Evolutionary conservation across 2,888 invertebrate species (phyloP).

Genomic region (Fissipunctia ypsillon): DNA sequence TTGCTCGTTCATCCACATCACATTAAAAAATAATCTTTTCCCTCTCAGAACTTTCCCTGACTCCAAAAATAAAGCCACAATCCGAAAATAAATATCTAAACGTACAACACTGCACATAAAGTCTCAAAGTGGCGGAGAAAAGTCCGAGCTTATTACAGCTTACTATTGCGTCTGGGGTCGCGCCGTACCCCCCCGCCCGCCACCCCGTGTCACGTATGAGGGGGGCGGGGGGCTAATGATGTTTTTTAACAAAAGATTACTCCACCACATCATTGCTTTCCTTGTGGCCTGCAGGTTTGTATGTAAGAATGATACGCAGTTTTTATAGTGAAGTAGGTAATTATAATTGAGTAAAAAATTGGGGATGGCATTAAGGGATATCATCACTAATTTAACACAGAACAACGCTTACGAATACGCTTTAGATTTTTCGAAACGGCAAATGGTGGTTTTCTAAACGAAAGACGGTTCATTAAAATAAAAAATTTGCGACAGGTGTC

Average conservation of each 20-base stretch:
- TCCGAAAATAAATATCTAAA: slow-evolving; percentile 62
- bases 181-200: slow-evolving; percentile 26
- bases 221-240: slow-evolving; percentile 64
- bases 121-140: slow-evolving; percentile 64
- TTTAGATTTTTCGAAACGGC: too few species aligned
- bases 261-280: slow-evolving; percentile 65
- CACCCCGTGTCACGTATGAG: slow-evolving; percentile 67
- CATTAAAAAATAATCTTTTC: slow-evolving; percentile 37
- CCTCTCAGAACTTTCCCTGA: slow-evolving; percentile 44
- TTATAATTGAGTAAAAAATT: slow-evolving; percentile 14
- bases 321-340: slow-evolving; percentile 27
- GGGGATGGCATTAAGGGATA: neutral
- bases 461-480: too few species aligned
- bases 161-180: slow-evolving; percentile 67
- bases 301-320: slow-evolving; percentile 51
- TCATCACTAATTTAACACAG: neutral
- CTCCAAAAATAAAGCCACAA: slow-evolving; percentile 51
- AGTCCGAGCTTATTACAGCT: slow-evolving; percentile 71
- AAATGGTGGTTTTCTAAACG: too few species aligned
- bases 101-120: slow-evolving; percentile 63
- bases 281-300: slow-evolving; percentile 56
- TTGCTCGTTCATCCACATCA: slow-evolving; percentile 28
- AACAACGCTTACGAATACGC: too few species aligned
- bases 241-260: slow-evolving; percentile 72
- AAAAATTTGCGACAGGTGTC: too few species aligned